Conservation (phyloP, 2,113 vertebrate genomes). For the Ammospiza caudacuta region DNA sequence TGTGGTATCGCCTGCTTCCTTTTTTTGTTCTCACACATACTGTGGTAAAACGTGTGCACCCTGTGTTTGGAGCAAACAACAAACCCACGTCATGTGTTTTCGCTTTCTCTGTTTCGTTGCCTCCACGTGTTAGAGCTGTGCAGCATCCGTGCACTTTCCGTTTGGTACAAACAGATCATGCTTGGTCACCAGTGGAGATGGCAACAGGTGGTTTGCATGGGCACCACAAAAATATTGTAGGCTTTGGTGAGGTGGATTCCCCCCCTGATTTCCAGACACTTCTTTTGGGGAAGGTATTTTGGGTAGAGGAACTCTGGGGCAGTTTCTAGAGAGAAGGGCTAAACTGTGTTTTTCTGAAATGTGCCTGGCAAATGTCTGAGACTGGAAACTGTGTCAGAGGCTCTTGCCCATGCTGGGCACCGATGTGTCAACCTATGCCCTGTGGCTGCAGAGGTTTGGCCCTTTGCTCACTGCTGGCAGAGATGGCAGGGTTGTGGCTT, state of each 20-base stretch:
- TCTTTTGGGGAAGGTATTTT: not conserved
- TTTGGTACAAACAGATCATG: slow-evolving; percentile 9
- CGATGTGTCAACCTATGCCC: fast-evolving
- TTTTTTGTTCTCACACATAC: slow-evolving; percentile 1
- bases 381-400: not conserved
- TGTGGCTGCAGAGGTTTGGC: not conserved
- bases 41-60: not conserved
- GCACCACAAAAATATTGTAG: not conserved
- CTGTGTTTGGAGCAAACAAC: slow-evolving; percentile 49
- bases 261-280: not conserved
- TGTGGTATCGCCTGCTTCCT: not conserved
- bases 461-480: fast-evolving
- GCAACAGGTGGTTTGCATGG: not conserved
- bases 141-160: not conserved
- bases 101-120: slow-evolving; percentile 64
- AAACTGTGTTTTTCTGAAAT: not conserved
- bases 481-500: not conserved
- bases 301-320: not conserved
- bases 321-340: not conserved
- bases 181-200: not conserved
- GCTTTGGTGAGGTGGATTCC: not conserved
- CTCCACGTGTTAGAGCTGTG: slow-evolving; percentile 21
- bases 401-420: not conserved
- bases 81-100: slow-evolving; percentile 60
- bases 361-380: not conserved